Base-by-base conservation (phyloP, 2,797 vertebrate species). In the Oophaga sylvatica region DNA sequence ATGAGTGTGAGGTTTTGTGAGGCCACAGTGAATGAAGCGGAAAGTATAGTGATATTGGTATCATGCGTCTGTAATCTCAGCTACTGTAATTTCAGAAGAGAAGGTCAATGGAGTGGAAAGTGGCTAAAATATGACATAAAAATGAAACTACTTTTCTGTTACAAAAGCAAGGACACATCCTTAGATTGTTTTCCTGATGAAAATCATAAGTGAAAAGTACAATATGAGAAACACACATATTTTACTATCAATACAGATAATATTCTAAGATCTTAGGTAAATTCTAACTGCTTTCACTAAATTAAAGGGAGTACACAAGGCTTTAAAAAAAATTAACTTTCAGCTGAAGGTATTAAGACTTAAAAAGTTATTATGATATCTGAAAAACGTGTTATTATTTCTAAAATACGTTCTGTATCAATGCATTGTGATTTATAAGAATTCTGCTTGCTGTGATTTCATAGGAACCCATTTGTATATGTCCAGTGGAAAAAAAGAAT, bases 1-100 rank as follows among this genome's bases (percentile, higher is more conserved):
- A 85, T 59, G 19, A 76, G 57, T 78, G 65, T 26, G 31, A 67
- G 31, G 29, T 71, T 29, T 56, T 82, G 57, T 87, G 57, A 60
- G 57, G 45, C 59, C 68, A 77, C 26, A 13, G 59, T 45, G 60
- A 70, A 78, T 78, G 11, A 70, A 83, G n/a, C 48, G 22, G 45
- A 85, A 77, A 65, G 26, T 31, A 20, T 19, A 65, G 48, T 35
- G 29, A 62, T 84, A 59, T 75, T 84, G 48, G 29, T 22, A 84
- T 59, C 56, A 62, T 60, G n/a, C 31, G 13, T 31, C 56, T 45
- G 70, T 62, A 48, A 57, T 29, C 29, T 62, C 31, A 62, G 26
- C 57, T 73, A 73, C 29, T 60, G 53, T 70, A 70, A 71, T 5
- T 83, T 70, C n/a, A 62, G 67, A 83, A 67, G 26, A 56, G 17